Percentiles rank a stretch among this genome's conserved stretches.
Conservation (phyloP, 2,113 vertebrate genomes). For the Scytalopus superciliaris region DNA sequence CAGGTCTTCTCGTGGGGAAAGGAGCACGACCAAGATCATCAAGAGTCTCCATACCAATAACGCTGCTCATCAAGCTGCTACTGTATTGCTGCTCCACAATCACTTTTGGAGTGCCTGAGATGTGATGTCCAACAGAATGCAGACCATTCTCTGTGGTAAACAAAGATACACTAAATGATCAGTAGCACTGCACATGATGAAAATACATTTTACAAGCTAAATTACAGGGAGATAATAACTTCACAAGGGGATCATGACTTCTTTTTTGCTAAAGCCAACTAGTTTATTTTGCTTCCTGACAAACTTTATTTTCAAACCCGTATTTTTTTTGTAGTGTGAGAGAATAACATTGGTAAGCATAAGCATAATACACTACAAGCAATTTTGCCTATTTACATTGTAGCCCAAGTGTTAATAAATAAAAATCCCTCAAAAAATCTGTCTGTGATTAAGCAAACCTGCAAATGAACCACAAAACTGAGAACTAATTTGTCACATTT, state of each 20-base stretch:
- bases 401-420: not conserved
- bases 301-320: not conserved
- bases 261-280: not conserved
- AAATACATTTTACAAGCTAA: conserved; percentile 30
- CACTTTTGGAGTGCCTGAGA: not conserved
- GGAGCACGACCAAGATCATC: not conserved
- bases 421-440: not conserved
- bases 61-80: not conserved
- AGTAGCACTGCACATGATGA: not conserved
- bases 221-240: conserved; percentile 36
- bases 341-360: not conserved
- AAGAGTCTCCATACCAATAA: not conserved
- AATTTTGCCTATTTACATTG: not conserved
- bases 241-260: not conserved
- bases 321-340: not conserved
- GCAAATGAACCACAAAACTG: not conserved
- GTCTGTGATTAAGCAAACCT: not conserved
- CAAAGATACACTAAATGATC: not conserved
- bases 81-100: not conserved
- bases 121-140: not conserved
- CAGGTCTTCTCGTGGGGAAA: not conserved
- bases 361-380: not conserved
- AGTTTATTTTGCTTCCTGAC: not conserved
- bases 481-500: not conserved
- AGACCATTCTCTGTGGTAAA: not conserved